phyloP scores from a whole-genome alignment of 2,113 vertebrate genomes.

The Pardalotus punctatus region DNA sequence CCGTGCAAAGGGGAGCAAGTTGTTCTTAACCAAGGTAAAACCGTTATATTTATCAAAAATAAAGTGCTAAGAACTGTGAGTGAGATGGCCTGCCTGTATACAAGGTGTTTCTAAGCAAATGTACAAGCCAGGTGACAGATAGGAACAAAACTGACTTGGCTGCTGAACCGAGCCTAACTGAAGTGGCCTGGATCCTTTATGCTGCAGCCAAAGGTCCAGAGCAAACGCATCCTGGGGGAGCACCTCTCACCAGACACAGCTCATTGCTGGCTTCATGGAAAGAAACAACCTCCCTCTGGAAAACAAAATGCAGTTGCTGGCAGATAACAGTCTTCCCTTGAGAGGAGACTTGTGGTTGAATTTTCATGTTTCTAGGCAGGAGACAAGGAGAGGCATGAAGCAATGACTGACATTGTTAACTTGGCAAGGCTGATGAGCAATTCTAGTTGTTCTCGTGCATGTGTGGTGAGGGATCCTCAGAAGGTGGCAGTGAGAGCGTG shows the following conservation, averaged over 20 bases:
- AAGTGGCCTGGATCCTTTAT: background rate
- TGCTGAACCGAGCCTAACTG: background rate
- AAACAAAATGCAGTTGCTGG: background rate
- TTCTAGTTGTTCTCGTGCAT: fast-evolving
- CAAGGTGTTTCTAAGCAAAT: background rate
- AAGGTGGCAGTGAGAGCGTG: background rate
- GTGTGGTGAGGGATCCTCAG: background rate
- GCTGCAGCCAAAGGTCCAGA: background rate
- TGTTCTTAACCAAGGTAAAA: slow-evolving; percentile 71
- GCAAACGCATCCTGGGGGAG: background rate
- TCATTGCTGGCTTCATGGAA: background rate
- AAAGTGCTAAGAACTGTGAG: background rate
- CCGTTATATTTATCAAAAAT: background rate
- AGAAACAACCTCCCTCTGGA: background rate
- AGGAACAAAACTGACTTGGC: background rate
- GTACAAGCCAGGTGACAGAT: background rate
- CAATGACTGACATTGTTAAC: background rate
- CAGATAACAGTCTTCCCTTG: background rate
- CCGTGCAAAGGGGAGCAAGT: slow-evolving; percentile 66
- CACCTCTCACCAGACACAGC: background rate
- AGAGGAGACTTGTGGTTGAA: background rate
- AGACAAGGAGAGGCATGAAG: background rate
- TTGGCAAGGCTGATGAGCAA: background rate
- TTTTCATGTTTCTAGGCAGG: background rate
- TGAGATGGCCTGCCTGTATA: background rate